Base-by-base conservation (phyloP, 2,888 invertebrate species). In the Sesamia inferens region DNA sequence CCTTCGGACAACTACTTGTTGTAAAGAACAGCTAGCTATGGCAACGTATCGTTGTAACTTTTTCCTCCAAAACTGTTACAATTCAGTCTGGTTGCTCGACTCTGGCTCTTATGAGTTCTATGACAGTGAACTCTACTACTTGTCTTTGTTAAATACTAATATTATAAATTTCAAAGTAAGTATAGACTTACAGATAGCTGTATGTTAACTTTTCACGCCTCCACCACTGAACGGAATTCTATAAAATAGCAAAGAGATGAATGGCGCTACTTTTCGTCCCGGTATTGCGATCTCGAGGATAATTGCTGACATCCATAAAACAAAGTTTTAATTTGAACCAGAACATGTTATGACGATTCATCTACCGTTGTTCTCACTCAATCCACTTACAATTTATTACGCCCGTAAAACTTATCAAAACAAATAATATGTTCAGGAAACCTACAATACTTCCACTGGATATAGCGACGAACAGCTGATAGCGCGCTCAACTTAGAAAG, bases 401-500 rank as follows among this genome's bases (percentile, higher is more conserved):
- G 16, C 16, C 6, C n/a, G 16, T 39, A 22, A 61, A 14, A 5
- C n/a, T 39, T 14, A 39, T 16, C 13, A 22, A 42, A 66, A 13
- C 2, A 42, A 16, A 5, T 8, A 8, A 5, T 14, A 48, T 8
- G 14, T 31, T n/a, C n/a, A 31, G 11, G 2, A 24, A 42, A 24
- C 44, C 7, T 64, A 31, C 6, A 14, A n/a, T 13, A 13, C 8
- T n/a, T 22, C 13, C 5, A 24, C 44, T 68, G 47, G 47, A 13
- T 22, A n/a, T 65, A 4, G 31, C 66, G 11, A n/a, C n/a, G 44
- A 74, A 3, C 47, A 19, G 19, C 13, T 71, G 58, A 64, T 59
- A 79, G 22, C 58, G 39, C 47, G 58, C 16, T 31, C 13, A 59
- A 59, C 57, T 47, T 16, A 63, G 47, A 39, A 47, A 54, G 14